A percentile compares a stretch with the other conserved stretches of the same genome.
phyloP scores from a whole-genome alignment of 2,888 invertebrate species.

The Meteorus colon region DNA sequence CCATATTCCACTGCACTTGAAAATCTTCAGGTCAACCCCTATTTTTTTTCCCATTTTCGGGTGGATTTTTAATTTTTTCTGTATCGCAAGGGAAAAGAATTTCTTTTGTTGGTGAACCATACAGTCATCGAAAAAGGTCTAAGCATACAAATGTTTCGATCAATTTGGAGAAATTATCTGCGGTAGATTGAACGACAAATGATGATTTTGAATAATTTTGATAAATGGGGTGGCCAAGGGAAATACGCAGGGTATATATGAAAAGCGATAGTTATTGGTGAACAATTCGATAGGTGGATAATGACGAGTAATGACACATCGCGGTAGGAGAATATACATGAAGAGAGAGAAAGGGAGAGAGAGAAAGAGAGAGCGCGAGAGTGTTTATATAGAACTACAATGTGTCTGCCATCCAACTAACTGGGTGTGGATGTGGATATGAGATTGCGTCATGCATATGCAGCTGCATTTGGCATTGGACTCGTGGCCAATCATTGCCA shows the following conservation, averaged over 20 bases:
- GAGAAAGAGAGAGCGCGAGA: constrained; percentile 30
- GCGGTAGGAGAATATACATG: constrained; percentile 56
- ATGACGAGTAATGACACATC: constrained; percentile 71
- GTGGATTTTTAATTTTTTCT: constrained; percentile 54
- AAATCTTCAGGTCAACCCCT: constrained; percentile 47
- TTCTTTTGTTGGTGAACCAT: no score
- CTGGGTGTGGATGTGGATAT: constrained; percentile 63
- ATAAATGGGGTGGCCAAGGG: constrained; percentile 18
- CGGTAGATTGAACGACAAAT: constrained; percentile 48
- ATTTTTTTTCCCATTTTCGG: constrained; percentile 43
- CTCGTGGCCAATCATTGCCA: constrained; percentile 65
- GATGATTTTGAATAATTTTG: constrained; percentile 41
- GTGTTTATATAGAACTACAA: constrained; percentile 37
- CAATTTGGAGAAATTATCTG: constrained; percentile 31
- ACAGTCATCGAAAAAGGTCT: no score
- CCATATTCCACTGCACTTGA: constrained; percentile 41
- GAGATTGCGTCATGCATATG: constrained; percentile 72
- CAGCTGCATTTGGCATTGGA: constrained; percentile 69
- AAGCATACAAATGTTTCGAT: background rate
- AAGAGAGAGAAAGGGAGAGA: background rate
- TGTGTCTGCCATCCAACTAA: constrained; percentile 37
- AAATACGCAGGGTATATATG: constrained; percentile 52
- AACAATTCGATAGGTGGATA: constrained; percentile 71
- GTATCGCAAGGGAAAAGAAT: background rate
- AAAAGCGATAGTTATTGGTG: constrained; percentile 66